phyloP scores from a whole-genome alignment of 2,888 invertebrate genomes.

The Proisotoma minuta region DNA sequence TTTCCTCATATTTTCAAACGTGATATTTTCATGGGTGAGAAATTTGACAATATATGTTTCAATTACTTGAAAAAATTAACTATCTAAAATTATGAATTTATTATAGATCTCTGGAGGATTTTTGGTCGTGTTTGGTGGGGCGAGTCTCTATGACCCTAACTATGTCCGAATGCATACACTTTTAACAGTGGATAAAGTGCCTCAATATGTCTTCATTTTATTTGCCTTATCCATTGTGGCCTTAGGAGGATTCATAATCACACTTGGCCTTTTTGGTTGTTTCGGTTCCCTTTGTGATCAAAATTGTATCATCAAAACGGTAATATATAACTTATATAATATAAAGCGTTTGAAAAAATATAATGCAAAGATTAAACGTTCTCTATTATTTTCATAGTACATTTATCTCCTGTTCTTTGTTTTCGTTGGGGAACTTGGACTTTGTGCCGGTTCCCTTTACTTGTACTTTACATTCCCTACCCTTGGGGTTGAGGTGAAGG shows the following conservation, averaged over 20 bases:
- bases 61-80: too few relatives aligned
- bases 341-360: too few relatives aligned
- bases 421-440: not conserved
- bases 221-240: not conserved
- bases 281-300: not conserved
- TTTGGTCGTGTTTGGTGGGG: slow-evolving; percentile 5
- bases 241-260: slow-evolving; percentile 10
- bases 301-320: not conserved
- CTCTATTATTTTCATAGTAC: slow-evolving; percentile 1
- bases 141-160: slow-evolving; percentile 4
- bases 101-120: slow-evolving; percentile 3
- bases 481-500: not conserved
- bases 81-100: too few relatives aligned
- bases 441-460: not conserved
- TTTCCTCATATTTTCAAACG: slow-evolving; percentile 3
- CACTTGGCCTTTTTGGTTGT: not conserved
- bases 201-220: slow-evolving; percentile 6
- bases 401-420: not conserved
- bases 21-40: slow-evolving; percentile 8
- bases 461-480: not conserved
- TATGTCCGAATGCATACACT: not conserved
- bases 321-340: not conserved
- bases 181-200: not conserved
- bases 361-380: too few relatives aligned
- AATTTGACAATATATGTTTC: too few relatives aligned